Conservation (phyloP, 2,797 vertebrate species). For the Falco novaeseelandiae region DNA sequence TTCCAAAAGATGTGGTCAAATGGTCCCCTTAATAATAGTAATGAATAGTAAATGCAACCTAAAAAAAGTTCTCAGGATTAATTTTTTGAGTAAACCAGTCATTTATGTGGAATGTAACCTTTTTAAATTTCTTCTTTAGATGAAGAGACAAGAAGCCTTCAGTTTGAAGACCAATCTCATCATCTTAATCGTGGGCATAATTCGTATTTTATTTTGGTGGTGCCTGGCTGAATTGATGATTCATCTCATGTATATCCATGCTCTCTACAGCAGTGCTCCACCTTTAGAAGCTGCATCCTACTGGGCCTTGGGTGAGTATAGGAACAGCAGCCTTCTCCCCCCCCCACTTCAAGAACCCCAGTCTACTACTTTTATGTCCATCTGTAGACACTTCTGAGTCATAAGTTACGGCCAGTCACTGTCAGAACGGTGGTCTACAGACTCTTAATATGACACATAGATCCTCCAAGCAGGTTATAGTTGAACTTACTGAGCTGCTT, state of each 20-base stretch:
- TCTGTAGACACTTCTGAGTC: background rate
- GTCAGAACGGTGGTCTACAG: background rate
- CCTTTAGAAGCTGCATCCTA: constrained; percentile 86
- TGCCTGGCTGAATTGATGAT: constrained; percentile 90
- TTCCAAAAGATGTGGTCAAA: background rate
- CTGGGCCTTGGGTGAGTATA: constrained; percentile 89
- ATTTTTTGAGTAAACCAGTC: background rate
- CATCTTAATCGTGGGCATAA: constrained; percentile 68
- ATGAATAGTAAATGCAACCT: background rate
- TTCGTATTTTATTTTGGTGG: constrained; percentile 91
- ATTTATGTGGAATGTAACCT: background rate
- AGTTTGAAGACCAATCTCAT: constrained; percentile 56
- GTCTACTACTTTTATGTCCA: background rate
- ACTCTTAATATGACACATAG: background rate
- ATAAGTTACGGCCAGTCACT: background rate
- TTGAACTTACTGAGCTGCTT: background rate
- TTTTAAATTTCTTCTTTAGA: constrained; percentile 75
- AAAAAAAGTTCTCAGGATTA: background rate
- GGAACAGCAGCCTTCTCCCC: background rate
- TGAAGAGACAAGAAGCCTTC: constrained; percentile 75
- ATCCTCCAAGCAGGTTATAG: background rate
- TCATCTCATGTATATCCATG: constrained; percentile 93
- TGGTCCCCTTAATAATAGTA: background rate
- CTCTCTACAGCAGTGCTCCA: constrained; percentile 85
- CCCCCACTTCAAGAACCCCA: background rate